phyloP scores from a whole-genome alignment of 2,113 vertebrate genomes.

The Antechinus stuartii region DNA sequence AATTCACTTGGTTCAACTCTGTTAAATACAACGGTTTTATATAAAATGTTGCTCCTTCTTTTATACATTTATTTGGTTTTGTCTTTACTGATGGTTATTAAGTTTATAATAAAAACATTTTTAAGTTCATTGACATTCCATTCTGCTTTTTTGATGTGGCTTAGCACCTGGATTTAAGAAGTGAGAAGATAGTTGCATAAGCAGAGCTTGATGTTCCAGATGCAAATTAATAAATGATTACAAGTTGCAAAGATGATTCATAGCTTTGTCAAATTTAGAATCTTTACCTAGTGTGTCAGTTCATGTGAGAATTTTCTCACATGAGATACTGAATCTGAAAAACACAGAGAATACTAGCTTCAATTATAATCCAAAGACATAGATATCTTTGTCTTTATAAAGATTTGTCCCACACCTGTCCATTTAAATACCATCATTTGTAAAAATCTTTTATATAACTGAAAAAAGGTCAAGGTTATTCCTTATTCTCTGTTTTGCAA shows the following conservation, averaged over 20 bases:
- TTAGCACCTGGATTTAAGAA: background rate
- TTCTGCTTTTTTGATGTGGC: conserved; percentile 1
- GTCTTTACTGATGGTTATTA: background rate
- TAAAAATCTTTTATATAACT: background rate
- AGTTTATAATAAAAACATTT: background rate
- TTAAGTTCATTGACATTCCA: background rate
- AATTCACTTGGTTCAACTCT: background rate
- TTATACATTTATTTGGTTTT: background rate
- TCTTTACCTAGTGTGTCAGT: background rate
- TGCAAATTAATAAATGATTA: background rate
- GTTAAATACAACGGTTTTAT: background rate
- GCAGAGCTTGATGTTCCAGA: background rate
- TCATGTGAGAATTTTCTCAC: background rate
- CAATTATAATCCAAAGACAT: background rate
- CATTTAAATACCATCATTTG: background rate
- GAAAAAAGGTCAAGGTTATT: background rate
- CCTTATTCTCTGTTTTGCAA: background rate
- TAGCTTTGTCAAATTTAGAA: background rate
- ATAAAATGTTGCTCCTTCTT: background rate
- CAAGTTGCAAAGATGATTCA: background rate
- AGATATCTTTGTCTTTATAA: background rate
- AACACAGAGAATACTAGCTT: background rate
- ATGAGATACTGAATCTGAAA: background rate
- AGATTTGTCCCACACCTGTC: background rate
- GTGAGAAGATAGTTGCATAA: background rate